Base-by-base conservation (phyloP, 1,140 invertebrate genomes). In the Ephestia elutella region DNA sequence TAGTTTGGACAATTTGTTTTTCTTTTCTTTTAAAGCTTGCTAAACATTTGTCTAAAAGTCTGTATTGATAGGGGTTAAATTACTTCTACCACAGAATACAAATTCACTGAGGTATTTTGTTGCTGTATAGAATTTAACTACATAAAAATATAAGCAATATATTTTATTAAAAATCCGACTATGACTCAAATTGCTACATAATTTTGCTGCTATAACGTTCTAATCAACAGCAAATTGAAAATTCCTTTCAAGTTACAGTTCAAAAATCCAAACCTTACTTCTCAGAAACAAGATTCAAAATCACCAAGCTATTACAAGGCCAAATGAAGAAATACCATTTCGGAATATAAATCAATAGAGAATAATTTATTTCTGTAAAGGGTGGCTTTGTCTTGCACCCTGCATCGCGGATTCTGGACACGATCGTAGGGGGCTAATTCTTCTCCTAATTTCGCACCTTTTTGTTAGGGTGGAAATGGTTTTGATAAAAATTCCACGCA, bases 391-490 rank as follows among this genome's bases (percentile, higher is more conserved):
- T 44, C 38, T 44, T 72, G 65, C 74, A 74, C 68, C 73, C 65
- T 70, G 66, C 71, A 75, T 78, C 72, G 63, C 66, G 54, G 44
- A 87, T 81, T 78, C 84, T 13, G 30, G 57, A 57, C 84, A 87
- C 82, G 84, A 73, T 32, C 57, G 55, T 65, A 68, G 63, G 78
- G 76, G 73, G 75, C 78, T 82, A 84, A 86, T 87, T 84, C 80
- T 79, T 76, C 73, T 82, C 77, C 82, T 86, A 86, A 87, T 83
- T 86, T 87, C 73, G 79, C 76, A 87, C 82, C 82, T 86, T 87
- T 82, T 82, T 86, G 79, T 78, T 63, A 73, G 72, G 49, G 68
- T 80, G 79, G 79, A 82, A 82, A 82, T 80, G 72, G 78, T 82
- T 80, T 82, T 76, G 63, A 74, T 82, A 76, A 75, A 75, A 81